phyloP scores from a whole-genome alignment of 2,888 invertebrate species.

The Pristionchus exspectatus region DNA sequence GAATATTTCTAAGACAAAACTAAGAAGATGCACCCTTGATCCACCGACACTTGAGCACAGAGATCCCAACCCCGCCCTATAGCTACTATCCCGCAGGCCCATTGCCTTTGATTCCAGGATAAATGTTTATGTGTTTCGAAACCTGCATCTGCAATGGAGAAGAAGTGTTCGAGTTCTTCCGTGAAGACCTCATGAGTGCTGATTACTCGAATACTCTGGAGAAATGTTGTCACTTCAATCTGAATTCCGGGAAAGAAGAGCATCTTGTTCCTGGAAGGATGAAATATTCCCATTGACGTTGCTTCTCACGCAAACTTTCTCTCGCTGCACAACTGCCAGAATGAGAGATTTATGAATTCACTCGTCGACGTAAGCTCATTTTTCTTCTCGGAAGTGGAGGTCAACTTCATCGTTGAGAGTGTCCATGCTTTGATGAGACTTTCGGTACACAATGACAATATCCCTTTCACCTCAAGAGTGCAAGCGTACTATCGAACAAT shows the following conservation, averaged over 20 bases:
- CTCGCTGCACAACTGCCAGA: conserved; percentile 64
- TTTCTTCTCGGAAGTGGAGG: conserved; percentile 58
- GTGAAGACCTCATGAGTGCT: conserved; percentile 58
- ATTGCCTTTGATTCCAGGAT: neutral
- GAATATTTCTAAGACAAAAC: no score
- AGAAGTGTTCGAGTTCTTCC: conserved; percentile 56
- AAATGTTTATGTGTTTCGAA: neutral
- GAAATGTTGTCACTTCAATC: conserved; percentile 65
- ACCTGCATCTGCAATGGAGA: conserved; percentile 55
- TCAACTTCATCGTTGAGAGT: conserved; percentile 57
- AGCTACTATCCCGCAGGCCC: neutral
- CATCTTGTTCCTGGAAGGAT: conserved; percentile 61
- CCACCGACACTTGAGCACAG: neutral
- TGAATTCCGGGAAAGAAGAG: conserved; percentile 68
- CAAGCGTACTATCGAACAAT: neutral
- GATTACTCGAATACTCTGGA: conserved; percentile 62
- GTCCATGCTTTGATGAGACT: conserved; percentile 61
- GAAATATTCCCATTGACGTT: conserved; percentile 2
- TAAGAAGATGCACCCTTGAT: no score
- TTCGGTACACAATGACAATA: conserved; percentile 56
- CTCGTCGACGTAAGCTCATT: conserved; percentile 61
- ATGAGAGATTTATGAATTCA: conserved; percentile 61
- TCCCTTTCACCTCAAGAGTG: conserved; percentile 52
- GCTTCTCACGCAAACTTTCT: conserved; percentile 53
- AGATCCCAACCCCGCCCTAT: neutral